Base-by-base conservation (phyloP, 1,140 invertebrate species). In the Stratiolaelaps scimitus region DNA sequence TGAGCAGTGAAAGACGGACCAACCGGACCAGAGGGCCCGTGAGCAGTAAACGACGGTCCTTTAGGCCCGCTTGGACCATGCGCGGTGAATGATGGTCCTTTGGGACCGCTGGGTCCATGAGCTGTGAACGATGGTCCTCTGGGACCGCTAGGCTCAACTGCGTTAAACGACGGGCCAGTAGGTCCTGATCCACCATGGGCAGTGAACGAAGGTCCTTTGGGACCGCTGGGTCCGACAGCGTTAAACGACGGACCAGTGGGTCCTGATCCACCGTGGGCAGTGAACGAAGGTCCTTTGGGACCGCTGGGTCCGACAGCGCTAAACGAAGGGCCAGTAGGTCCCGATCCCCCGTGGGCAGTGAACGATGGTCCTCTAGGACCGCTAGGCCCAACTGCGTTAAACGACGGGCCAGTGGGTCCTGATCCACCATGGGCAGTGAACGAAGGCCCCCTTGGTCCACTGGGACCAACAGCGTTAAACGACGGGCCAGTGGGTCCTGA, bases 401-500 rank as follows among this genome's bases (percentile, higher is more conserved):
- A 60, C 10, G 53, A 60, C 20, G 53, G 53, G 2, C 53, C 53
- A 6, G 26, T 10, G 1, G 53, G 53, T 15, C 53, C 53, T 20
- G 15, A 29, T 2, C 15, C 15, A 20, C 53, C 53, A 5, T 60
- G 15, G 5, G 53, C 26, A 15, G 20, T 15, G 53, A 60, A 60
- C 15, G 15, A 29, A 1, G 53, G 53, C 2, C 53, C 53, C 2
- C 17, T 26, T 5, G 53, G 53, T 26, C 53, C 53, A 2, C 17
- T 34, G 1, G 15, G 26, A 17, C 20, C 26, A 60, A 23, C 17
- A 1, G 53, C 53, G 34, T 26, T 60, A 10, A 60, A 60, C 23
- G 53, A 60, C 1, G 53, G 53, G 2, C 53, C 53, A 34, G 26
- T 10, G 23, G 53, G 53, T 17, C 53, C 53, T 60, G 26, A 17